Evolutionary conservation across 2,888 invertebrate species (phyloP), one percentile per base, ranked within the genome.

Genomic region (Drosophila prolongata): DNA sequence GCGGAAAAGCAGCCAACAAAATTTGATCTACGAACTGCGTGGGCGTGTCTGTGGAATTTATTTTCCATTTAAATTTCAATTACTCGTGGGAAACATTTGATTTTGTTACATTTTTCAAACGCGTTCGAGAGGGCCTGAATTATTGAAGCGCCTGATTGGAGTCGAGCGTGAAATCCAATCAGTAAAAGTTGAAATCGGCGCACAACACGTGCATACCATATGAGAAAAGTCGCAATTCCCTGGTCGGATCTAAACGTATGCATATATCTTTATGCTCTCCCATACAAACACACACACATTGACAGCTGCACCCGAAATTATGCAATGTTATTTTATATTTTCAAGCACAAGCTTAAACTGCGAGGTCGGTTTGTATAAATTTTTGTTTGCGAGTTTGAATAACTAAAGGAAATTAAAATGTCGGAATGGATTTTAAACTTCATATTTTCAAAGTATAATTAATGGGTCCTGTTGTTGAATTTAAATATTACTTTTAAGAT

Each of bases 11-110:
- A 37, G 40, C 56, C 6, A 49, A 49, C 43, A 53, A 57, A 68
- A 55, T 58, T 43, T 76, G 78, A 78, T 78, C 70, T 74, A 64
- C 59, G 62, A 42, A 19, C 54, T 35, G 34, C 1, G n/a, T 10
- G 49, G 64, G 50, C 47, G 24, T 47, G 27, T n/a, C 46, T 55
- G 14, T 30, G 40, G 16, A 72, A 75, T 85, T 85, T 77, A 73
- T 82, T 71, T 73, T 71, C 69, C 71, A 86, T 86, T 83, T 83
- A 86, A 78, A 86, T 79, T 83, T 86, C 83, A 83, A 86, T 83
- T 83, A 83, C 80, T 76, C 75, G 54, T 53, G 44, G 43, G 38
- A 8, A 19, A 14, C 44, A 70, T 55, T 49, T 58, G 56, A 47
- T 37, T 46, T 66, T 46, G 37, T 58, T 66, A 59, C 30, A 68